Evolutionary conservation across 30 jellyfish, hydroid and myxozoan genomes (phyloP).

Genomic region (Pelagia noctiluca): DNA sequence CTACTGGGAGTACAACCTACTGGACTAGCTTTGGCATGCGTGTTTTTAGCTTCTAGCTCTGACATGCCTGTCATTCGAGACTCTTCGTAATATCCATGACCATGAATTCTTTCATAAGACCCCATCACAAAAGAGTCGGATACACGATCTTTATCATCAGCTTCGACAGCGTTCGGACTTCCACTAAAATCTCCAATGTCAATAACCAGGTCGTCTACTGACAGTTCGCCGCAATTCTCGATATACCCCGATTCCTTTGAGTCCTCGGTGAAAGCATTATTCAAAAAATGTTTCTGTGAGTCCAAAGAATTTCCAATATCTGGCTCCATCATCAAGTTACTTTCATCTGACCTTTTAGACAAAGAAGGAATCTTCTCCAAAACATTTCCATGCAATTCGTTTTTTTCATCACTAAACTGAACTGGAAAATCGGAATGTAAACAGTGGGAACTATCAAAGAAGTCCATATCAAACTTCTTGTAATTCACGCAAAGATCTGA

Average conservation of each 20-base stretch:
- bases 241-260: not conserved
- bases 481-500: slow-evolving; percentile 35
- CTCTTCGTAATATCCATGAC: too few relatives aligned
- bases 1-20: too few relatives aligned
- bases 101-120: too few relatives aligned
- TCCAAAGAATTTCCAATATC: too few relatives aligned
- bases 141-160: too few relatives aligned
- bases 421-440: slow-evolving; percentile 60
- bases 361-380: slow-evolving; percentile 5
- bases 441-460: slow-evolving; percentile 21
- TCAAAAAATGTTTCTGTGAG: too few relatives aligned
- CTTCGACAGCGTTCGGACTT: too few relatives aligned
- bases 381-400: not conserved
- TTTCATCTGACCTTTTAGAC: not conserved
- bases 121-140: too few relatives aligned
- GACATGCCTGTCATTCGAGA: too few relatives aligned
- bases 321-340: not conserved
- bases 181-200: not conserved
- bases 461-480: not conserved
- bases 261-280: too few relatives aligned
- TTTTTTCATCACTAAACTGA: not conserved
- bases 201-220: not conserved
- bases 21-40: too few relatives aligned
- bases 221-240: not conserved
- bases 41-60: too few relatives aligned